Conservation (phyloP, 2,797 vertebrate genomes). For the Enteromius argenteus region DNA sequence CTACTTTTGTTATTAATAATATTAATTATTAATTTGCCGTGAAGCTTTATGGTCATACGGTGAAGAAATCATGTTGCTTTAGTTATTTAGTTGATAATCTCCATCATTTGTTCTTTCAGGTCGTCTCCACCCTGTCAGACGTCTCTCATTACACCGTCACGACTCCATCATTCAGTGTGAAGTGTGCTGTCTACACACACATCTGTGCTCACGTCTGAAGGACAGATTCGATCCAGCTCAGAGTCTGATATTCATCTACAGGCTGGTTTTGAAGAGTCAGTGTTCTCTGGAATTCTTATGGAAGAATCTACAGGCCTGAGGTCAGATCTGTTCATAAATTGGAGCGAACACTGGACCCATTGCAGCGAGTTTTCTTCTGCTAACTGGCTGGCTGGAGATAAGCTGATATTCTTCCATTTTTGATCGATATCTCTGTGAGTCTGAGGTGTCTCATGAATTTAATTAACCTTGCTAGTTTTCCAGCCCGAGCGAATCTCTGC, state of each 20-base stretch:
- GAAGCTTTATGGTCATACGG: background rate
- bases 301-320: conserved; percentile 8
- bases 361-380: conserved; percentile 20
- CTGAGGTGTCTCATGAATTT: conserved; percentile 49
- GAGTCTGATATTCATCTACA: conserved; percentile 12
- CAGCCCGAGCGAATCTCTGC: conserved; percentile 46
- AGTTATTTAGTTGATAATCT: background rate
- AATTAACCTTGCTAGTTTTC: conserved; percentile 51
- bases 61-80: background rate
- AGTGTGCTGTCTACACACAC: background rate
- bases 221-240: conserved; percentile 9
- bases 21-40: background rate
- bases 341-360: background rate
- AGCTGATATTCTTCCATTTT: conserved; percentile 42
- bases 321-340: conserved; percentile 14
- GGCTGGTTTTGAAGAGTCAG: conserved; percentile 1
- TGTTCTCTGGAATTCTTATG: background rate
- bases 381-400: conserved; percentile 29
- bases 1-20: background rate
- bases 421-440: conserved; percentile 42
- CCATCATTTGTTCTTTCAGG: background rate
- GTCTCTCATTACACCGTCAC: background rate
- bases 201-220: background rate
- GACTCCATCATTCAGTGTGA: background rate
- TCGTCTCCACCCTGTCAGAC: background rate